phyloP scores from a whole-genome alignment of 2,797 vertebrate species.

The Parauchenoglanis ngamensis region DNA sequence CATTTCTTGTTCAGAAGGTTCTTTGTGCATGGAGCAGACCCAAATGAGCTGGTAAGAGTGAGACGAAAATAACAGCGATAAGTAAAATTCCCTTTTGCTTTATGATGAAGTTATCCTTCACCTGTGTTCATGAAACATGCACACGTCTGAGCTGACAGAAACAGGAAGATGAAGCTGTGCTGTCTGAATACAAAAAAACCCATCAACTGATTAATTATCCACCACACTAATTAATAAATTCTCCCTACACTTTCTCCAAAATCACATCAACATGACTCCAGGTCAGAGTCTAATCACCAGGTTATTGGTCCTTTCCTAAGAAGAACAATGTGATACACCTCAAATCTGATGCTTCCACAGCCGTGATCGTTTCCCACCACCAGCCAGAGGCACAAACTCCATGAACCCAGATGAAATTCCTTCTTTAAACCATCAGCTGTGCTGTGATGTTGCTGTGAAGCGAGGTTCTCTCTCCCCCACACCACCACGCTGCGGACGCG shows the following conservation, averaged over 20 bases:
- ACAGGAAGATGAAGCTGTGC: not conserved
- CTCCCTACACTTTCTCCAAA: not conserved
- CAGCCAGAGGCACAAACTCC: not conserved
- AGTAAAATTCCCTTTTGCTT: not conserved
- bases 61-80: not conserved
- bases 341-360: not conserved
- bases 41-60: not conserved
- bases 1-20: not conserved
- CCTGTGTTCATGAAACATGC: not conserved
- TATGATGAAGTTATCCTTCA: not conserved
- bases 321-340: not conserved
- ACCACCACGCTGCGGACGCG: slow-evolving; percentile 26
- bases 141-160: not conserved
- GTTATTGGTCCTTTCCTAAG: not conserved
- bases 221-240: not conserved
- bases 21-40: not conserved
- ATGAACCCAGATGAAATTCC: slow-evolving; percentile 6
- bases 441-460: slow-evolving; percentile 19
- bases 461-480: slow-evolving; percentile 21
- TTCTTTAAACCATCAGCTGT: slow-evolving; percentile 30
- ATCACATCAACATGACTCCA: not conserved
- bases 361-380: not conserved
- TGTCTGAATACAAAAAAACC: not conserved
- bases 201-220: not conserved
- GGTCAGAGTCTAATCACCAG: not conserved